These are phyloP conservation scores for Exocentrus adspersus DNA, from an alignment of 2,888 invertebrate genomes.

Conservation along the genomic window DNA sequence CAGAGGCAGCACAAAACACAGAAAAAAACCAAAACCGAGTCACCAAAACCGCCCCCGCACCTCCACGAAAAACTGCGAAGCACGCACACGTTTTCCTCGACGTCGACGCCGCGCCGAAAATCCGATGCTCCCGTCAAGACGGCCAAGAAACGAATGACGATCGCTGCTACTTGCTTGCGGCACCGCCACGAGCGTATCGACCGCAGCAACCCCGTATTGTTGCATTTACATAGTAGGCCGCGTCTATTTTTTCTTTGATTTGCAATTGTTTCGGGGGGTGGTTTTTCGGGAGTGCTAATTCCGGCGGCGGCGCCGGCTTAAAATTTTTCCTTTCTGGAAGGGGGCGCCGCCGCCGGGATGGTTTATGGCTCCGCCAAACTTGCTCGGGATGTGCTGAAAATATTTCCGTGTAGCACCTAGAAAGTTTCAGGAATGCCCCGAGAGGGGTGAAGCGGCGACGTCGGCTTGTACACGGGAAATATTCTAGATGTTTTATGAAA, in stretches of 20 bases:
- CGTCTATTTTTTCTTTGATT: slow-evolving; percentile 37
- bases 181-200: slow-evolving; percentile 56
- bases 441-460: not conserved
- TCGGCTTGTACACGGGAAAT: slow-evolving; percentile 1
- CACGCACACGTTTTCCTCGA: slow-evolving; percentile 33
- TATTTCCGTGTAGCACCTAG: slow-evolving; percentile 17
- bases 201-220: slow-evolving; percentile 54
- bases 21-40: slow-evolving; percentile 15
- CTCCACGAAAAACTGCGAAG: slow-evolving; percentile 8
- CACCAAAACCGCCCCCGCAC: slow-evolving; percentile 14
- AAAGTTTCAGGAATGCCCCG: slow-evolving; percentile 10
- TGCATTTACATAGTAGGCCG: slow-evolving; percentile 52
- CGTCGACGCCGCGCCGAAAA: slow-evolving; percentile 28
- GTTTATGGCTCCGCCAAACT: slow-evolving; percentile 13
- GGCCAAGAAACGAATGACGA: slow-evolving; percentile 52
- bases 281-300: slow-evolving; percentile 37
- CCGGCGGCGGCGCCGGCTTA: slow-evolving; percentile 25
- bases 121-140: slow-evolving; percentile 41
- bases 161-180: slow-evolving; percentile 53
- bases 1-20: slow-evolving; percentile 10
- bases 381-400: slow-evolving; percentile 10
- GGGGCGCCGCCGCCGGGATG: slow-evolving; percentile 6
- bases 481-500: slow-evolving; percentile 14
- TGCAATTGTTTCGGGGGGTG: slow-evolving; percentile 32
- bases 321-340: slow-evolving; percentile 16